Evolutionary conservation across 2,113 vertebrate genomes (phyloP), one percentile per base, ranked within the genome.

Genomic region (Hydrochoerus hydrochaeris): DNA sequence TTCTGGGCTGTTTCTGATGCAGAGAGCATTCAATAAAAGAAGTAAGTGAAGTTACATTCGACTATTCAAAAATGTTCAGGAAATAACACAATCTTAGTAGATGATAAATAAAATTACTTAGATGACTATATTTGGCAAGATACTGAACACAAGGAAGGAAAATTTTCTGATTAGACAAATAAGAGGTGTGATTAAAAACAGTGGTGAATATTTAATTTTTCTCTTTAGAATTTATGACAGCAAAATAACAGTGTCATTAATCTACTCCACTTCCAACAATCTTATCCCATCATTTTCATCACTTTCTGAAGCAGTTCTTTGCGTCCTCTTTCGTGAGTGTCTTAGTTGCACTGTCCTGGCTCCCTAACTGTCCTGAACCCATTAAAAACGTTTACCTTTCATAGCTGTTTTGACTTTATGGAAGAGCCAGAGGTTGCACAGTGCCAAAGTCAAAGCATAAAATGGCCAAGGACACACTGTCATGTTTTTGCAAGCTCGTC

Each of bases 31-130:
- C 41, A 91, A n/a, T 81, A 88, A 88, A 77, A 85, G 38, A 94
- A 94, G 26, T 83, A 19, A 88, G 24, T 26, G 62, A 88, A 46
- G 44, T 78, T 87, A 17, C 16, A 69, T 62, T 62, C 19, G 38
- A 57, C 77, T 93, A 17, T 87, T 87, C 26, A 90, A 67, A 82
- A 7, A 41, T 85, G 63, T 85, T 75, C 62, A 81, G 93, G 85
- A 89, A 90, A 78, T 52, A 20, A 86, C 12, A 62, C 38, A 88
- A 44, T 38, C 52, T 30, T 82, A 78, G 32, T 71, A 90, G n/a
- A 26, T 58, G 82, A 57, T 44, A 77, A 82, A 7, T 49, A 44
- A 17, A 9, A 95, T 67, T 62, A 58, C 17, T 54, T 54, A 14
- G 78, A 57, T 80, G 54, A 20, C 28, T 88, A 4, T 65, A 32